Conservation (phyloP, 2,113 vertebrate species). For the Colinus virginianus region DNA sequence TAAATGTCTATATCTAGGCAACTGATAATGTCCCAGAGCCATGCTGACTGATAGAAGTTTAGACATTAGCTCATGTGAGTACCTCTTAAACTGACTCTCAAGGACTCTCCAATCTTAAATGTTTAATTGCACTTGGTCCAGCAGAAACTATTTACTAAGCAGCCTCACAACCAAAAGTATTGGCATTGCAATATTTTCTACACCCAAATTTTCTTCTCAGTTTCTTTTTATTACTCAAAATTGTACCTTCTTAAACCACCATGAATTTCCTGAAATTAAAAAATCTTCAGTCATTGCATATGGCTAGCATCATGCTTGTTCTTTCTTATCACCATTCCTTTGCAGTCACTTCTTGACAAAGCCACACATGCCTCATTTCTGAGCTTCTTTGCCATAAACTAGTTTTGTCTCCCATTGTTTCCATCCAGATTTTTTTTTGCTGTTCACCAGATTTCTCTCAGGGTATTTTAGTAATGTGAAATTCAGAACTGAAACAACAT, state of each 20-base stretch:
- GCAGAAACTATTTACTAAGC: background rate
- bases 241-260: background rate
- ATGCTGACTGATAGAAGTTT: background rate
- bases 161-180: background rate
- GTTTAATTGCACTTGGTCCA: background rate
- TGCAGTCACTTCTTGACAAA: background rate
- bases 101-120: background rate
- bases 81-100: background rate
- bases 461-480: slow-evolving; percentile 16
- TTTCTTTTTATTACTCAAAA: background rate
- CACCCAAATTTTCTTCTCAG: background rate
- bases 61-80: accelerated
- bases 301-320: background rate
- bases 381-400: background rate
- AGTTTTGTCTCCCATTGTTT: background rate
- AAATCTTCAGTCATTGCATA: background rate
- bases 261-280: background rate
- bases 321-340: background rate
- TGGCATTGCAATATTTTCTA: background rate
- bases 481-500: slow-evolving; percentile 46
- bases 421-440: background rate
- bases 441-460: slow-evolving; percentile 16
- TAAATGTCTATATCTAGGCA: background rate
- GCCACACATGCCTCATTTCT: background rate
- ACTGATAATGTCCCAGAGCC: background rate